Conservation (phyloP, 2,888 invertebrate genomes). For the Elysia crispata region DNA sequence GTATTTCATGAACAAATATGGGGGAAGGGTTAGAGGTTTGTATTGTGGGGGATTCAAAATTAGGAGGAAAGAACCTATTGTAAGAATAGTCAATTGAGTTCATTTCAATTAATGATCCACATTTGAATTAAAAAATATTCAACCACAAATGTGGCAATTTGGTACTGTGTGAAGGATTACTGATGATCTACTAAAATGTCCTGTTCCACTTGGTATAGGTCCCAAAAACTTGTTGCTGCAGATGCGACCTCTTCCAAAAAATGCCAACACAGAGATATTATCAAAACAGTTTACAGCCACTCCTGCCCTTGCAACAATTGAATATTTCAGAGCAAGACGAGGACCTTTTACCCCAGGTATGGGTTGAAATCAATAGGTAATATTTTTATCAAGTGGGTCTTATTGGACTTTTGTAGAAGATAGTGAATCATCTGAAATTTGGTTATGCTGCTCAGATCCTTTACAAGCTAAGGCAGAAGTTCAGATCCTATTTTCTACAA, state of each 20-base stretch:
- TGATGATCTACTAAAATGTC: no score
- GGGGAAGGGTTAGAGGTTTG: no score
- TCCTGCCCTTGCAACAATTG: conserved; percentile 46
- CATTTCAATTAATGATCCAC: no score
- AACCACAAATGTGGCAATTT: no score
- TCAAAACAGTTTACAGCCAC: conserved; percentile 53
- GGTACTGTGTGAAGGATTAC: no score
- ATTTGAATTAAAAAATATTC: no score
- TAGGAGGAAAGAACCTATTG: no score
- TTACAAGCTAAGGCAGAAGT: not conserved
- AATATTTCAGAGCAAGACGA: conserved; percentile 66
- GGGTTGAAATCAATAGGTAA: not conserved
- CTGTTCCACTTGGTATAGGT: no score
- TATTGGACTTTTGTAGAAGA: not conserved
- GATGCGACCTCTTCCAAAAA: conserved; percentile 28
- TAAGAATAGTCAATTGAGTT: no score
- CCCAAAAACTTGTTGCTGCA: conserved; percentile 47
- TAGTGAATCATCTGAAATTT: not conserved
- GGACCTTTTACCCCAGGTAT: conserved; percentile 71
- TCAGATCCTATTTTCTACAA: not conserved
- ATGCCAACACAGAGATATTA: conserved; percentile 19
- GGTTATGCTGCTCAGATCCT: not conserved
- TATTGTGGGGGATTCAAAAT: no score
- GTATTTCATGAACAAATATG: no score
- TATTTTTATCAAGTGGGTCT: no score